Percentiles rank a stretch among this genome's conserved stretches.
These are phyloP conservation scores for Pycnomerus fuliginosus DNA, from an alignment of 2,888 invertebrate genomes.

Conservation along the genomic window DNA sequence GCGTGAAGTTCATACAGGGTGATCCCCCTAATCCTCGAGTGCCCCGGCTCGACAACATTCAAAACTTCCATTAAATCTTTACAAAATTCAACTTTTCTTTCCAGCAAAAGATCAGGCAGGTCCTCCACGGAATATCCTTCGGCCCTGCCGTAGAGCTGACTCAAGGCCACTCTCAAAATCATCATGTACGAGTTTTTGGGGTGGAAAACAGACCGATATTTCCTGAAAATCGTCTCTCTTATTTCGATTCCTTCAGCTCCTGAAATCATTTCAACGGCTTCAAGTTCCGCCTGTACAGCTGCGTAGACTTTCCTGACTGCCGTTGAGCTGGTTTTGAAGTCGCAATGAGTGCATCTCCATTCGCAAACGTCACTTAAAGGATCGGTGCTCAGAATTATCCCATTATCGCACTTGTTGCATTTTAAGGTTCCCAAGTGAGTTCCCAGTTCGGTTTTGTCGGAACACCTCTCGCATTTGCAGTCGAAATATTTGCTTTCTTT, in stretches of 20 bases:
- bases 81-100: slow-evolving; percentile 75
- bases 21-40: slow-evolving; percentile 71
- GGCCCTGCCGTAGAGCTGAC: slow-evolving; percentile 77
- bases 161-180: slow-evolving; percentile 66
- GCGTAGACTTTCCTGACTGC: slow-evolving; percentile 63
- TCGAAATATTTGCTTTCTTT: slow-evolving; percentile 76
- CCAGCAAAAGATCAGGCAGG: slow-evolving; percentile 69
- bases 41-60: slow-evolving; percentile 74
- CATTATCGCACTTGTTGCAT: slow-evolving; percentile 75
- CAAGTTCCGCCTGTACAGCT: slow-evolving; percentile 68
- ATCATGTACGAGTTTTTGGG: slow-evolving; percentile 73
- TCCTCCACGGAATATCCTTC: slow-evolving; percentile 71
- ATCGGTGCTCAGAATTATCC: slow-evolving; percentile 63
- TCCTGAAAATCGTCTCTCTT: slow-evolving; percentile 57
- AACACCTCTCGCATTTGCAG: slow-evolving; percentile 73
- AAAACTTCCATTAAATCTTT: slow-evolving; percentile 66
- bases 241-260: slow-evolving; percentile 63
- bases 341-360: slow-evolving; percentile 72
- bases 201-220: slow-evolving; percentile 62
- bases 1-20: slow-evolving; percentile 73
- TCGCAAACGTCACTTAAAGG: slow-evolving; percentile 58
- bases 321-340: slow-evolving; percentile 60
- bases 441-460: slow-evolving; percentile 77
- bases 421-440: slow-evolving; percentile 78
- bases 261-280: slow-evolving; percentile 61